phyloP scores from a whole-genome alignment of 2,888 invertebrate genomes.

The Caenorhabditis sp. region DNA sequence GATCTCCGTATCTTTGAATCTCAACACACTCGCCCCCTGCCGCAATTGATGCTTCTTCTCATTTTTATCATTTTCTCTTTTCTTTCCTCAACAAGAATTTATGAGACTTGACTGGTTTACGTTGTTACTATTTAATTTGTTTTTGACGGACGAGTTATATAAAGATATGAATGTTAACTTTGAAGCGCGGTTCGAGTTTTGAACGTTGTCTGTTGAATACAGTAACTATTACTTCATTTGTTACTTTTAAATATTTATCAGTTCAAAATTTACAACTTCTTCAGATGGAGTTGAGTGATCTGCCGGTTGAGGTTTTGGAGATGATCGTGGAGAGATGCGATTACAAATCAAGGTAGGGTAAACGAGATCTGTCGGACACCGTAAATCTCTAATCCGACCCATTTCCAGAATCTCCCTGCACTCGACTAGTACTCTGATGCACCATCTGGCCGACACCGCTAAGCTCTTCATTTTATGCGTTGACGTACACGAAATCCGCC shows the following conservation, averaged over 20 bases:
- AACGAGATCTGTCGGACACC: background rate
- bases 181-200: too few species aligned
- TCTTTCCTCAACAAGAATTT: too few species aligned
- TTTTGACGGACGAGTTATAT: too few species aligned
- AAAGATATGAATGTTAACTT: too few species aligned
- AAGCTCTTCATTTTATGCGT: constrained; percentile 28
- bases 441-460: background rate
- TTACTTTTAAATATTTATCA: background rate
- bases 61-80: too few species aligned
- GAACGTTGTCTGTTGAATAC: too few species aligned
- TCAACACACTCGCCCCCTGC: too few species aligned
- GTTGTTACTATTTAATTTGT: too few species aligned
- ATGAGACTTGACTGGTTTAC: too few species aligned
- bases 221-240: background rate
- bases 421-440: background rate
- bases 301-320: constrained; percentile 24
- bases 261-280: background rate
- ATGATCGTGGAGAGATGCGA: constrained; percentile 32
- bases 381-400: too few species aligned
- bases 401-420: constrained; percentile 27
- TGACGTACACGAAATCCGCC: constrained; percentile 5
- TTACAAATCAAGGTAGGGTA: constrained; percentile 30
- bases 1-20: too few species aligned
- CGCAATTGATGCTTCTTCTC: too few species aligned
- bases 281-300: constrained; percentile 17